phyloP scores from a whole-genome alignment of 2,888 invertebrate genomes.

The Sturmia bella region DNA sequence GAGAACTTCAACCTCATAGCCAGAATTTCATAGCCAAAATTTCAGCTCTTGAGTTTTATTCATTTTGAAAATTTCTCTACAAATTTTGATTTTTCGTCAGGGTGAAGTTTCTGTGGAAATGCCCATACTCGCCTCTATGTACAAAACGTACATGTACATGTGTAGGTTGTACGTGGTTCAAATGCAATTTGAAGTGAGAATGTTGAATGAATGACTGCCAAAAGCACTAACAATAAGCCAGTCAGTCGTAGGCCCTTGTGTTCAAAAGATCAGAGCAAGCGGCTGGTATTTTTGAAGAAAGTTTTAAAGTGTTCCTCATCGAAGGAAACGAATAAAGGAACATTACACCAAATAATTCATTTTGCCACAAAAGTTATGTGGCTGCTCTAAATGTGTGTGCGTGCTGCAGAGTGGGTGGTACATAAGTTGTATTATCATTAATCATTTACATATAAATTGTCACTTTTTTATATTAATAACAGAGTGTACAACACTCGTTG shows the following conservation, averaged over 20 bases:
- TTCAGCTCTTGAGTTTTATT: too few species aligned
- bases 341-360: constrained; percentile 39
- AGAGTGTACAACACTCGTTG: constrained; percentile 56
- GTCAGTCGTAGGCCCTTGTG: neutral
- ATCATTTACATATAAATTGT: constrained; percentile 66
- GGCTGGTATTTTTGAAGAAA: constrained; percentile 3
- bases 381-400: neutral
- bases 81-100: too few species aligned
- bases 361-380: constrained; percentile 40
- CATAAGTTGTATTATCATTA: constrained; percentile 38
- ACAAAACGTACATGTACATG: neutral
- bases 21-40: too few species aligned
- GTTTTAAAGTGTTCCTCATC: constrained; percentile 36
- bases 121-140: neutral
- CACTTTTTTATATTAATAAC: constrained; percentile 65
- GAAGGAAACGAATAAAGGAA: constrained; percentile 29
- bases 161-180: neutral
- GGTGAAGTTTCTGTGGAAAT: too few species aligned
- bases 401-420: constrained; percentile 21
- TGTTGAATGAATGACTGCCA: neutral
- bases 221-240: constrained; percentile 27
- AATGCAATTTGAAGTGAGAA: constrained; percentile 15
- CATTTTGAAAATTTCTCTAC: too few species aligned
- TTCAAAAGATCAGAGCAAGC: constrained; percentile 15
- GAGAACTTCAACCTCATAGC: too few species aligned